Percentiles rank a stretch among this genome's conserved stretches.
Conservation (phyloP, 2,113 vertebrate genomes). For the Okapia johnstoni region DNA sequence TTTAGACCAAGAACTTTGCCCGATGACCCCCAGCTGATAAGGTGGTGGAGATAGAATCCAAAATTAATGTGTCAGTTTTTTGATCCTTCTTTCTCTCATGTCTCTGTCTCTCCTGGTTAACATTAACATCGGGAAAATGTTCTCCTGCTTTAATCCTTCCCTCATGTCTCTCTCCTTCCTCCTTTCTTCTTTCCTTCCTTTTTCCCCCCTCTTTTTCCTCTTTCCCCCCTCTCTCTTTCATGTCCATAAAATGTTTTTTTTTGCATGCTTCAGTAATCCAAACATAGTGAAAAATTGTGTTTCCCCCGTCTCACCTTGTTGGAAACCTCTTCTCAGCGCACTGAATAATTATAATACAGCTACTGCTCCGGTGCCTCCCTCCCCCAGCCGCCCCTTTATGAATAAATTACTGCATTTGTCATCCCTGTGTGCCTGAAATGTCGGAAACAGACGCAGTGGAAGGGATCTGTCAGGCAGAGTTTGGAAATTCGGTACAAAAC, state of each 20-base stretch:
- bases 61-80: too few relatives aligned
- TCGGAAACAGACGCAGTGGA: constrained; percentile 3
- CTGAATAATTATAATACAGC: neutral
- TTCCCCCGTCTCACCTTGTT: neutral
- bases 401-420: neutral
- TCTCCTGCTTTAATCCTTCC: too few relatives aligned
- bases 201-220: neutral
- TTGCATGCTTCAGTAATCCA: neutral
- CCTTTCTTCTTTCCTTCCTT: neutral
- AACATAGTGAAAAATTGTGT: neutral
- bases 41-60: neutral
- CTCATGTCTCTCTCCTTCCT: neutral
- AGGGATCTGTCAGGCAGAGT: constrained; percentile 1
- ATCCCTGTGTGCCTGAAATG: constrained; percentile 1
- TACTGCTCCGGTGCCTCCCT: neutral
- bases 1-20: neutral
- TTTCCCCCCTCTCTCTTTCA: neutral
- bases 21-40: neutral
- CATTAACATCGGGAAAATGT: neutral
- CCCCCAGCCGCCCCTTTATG: neutral
- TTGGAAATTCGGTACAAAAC: constrained; percentile 17
- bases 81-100: too few relatives aligned
- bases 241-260: neutral
- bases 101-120: too few relatives aligned
- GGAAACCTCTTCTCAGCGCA: neutral